A percentile compares a stretch with the other conserved stretches of the same genome.
Conservation (phyloP, 2,888 invertebrate species). For the Epicampocera succincta region DNA sequence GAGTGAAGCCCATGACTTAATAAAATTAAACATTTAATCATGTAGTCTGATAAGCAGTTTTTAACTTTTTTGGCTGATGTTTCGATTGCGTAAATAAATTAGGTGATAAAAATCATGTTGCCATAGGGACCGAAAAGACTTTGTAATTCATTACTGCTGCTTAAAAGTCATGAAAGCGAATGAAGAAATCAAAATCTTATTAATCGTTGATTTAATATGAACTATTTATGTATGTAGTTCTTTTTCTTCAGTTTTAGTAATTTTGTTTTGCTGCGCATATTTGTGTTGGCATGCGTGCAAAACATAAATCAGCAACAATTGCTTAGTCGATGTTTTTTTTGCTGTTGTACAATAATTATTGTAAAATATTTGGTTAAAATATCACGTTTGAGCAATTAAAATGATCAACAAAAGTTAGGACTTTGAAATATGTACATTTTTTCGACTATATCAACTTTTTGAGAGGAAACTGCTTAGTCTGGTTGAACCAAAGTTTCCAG, state of each 20-base stretch:
- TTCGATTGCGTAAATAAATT: constrained; percentile 46
- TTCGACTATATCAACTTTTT: too few relatives aligned
- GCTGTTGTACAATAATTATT: background rate
- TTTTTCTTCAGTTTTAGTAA: background rate
- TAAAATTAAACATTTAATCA: constrained; percentile 42
- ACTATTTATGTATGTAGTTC: constrained; percentile 16
- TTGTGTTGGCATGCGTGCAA: constrained; percentile 4
- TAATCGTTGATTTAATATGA: too few relatives aligned
- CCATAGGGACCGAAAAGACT: constrained; percentile 9
- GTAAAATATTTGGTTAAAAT: constrained; percentile 30
- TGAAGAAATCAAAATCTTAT: background rate
- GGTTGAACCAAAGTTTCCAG: too few relatives aligned
- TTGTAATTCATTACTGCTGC: constrained; percentile 18
- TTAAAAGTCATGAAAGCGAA: constrained; percentile 6
- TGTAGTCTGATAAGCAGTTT: constrained; percentile 21
- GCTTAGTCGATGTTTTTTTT: constrained; percentile 19
- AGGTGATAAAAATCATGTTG: constrained; percentile 40
- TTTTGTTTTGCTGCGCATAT: background rate
- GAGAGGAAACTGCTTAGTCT: too few relatives aligned
- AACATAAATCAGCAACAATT: constrained; percentile 11
- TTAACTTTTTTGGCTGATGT: background rate
- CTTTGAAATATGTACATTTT: background rate
- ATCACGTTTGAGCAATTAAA: constrained; percentile 61
- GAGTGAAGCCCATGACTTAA: constrained; percentile 36
- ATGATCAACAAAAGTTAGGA: constrained; percentile 27